Evolutionary conservation across 2,113 vertebrate species (phyloP), one percentile per base, ranked within the genome.

Genomic region (Amphiprion ocellaris): DNA sequence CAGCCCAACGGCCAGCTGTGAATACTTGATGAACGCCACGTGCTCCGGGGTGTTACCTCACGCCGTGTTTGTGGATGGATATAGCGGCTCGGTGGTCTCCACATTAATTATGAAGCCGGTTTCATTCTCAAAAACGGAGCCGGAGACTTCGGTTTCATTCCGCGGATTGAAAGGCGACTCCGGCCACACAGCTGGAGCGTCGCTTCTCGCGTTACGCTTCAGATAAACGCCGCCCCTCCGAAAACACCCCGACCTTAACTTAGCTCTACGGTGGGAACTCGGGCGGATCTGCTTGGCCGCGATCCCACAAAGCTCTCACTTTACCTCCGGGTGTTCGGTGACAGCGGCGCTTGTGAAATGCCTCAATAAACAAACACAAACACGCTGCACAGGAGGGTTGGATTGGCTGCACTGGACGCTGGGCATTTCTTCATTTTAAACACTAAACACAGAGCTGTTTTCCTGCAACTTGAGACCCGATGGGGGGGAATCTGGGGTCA

Each of bases 111-210:
- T 90, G 76, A 81, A 37, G 33, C 33, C 33, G 33, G 82, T 28
- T 89, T 86, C 83, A 87, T 89, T 87, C 87, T 87, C 30, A 87
- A 90, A 88, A 90, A 83, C 66, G 0, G 69, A 85, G 70, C 65
- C n/a, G 39, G 56, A 64, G 74, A 62, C 73, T 92, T 79, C 0
- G 23, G 37, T 92, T 87, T 89, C 89, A 23, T 87, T 84, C 87
- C 79, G 74, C 83, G 82, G 46, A 47, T 62, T 64, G 92, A 91
- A 93, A 91, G 63, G 39, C 2, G 79, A 93, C 82, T 72, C 74
- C 54, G n/a, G 30, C 49, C 67, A 79, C 67, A 79, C 82, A 81
- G 82, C 81, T 84, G 79, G 78, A 87, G 73, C 53, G 16, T 52
- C 4, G 44, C 83, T 12, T 82, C 82, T 92, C 53, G 30, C 10